phyloP scores from a whole-genome alignment of 2,797 vertebrate species.

The Peromyscus melanophrys region DNA sequence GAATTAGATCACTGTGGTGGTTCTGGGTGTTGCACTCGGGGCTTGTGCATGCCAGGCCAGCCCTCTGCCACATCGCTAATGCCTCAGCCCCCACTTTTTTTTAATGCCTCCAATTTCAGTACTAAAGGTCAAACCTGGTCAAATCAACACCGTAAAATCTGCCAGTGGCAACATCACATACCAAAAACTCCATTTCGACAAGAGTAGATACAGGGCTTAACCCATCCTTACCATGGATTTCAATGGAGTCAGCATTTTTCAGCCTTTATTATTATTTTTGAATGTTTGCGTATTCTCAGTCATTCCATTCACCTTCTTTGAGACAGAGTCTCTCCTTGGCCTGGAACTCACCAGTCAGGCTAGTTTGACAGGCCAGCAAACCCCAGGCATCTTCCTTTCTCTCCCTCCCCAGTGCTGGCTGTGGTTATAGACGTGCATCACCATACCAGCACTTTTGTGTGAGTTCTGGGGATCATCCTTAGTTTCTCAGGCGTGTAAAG shows the following conservation, averaged over 20 bases:
- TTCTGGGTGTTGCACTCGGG: neutral
- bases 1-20: constrained; percentile 4
- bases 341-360: neutral
- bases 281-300: neutral
- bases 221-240: neutral
- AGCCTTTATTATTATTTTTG: neutral
- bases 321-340: neutral
- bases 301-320: neutral
- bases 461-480: neutral
- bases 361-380: neutral
- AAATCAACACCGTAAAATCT: neutral
- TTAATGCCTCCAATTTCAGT: neutral
- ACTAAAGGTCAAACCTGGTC: constrained; percentile 80
- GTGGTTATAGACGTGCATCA: neutral
- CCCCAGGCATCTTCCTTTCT: neutral
- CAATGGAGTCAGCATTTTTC: neutral
- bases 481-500: neutral
- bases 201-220: neutral
- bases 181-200: neutral
- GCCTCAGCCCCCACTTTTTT: neutral
- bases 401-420: neutral
- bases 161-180: neutral
- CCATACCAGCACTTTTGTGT: too few relatives aligned
- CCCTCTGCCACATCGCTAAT: neutral
- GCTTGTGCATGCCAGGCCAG: neutral